Conservation (phyloP, 1,140 invertebrate genomes). For the Drosophila athabasca region DNA sequence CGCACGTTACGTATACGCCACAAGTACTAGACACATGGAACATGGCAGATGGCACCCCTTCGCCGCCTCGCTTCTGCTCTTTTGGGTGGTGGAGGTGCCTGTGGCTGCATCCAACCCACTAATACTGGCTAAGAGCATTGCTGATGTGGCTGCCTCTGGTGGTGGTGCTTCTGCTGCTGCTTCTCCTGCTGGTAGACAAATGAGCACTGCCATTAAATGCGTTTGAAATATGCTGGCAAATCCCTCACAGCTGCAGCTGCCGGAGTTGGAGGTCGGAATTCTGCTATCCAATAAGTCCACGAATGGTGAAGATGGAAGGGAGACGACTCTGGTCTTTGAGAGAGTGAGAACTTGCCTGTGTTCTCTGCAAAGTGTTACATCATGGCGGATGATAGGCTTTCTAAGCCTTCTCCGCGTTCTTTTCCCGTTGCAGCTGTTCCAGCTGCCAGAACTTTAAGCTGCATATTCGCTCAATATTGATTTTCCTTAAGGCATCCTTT, state of each 20-base stretch:
- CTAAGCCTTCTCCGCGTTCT: too few species aligned
- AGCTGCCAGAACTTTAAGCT: too few species aligned
- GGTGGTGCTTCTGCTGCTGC: slow-evolving; percentile 4
- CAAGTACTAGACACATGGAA: slow-evolving; percentile 26
- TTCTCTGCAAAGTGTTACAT: slow-evolving; percentile 41
- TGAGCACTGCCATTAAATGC: slow-evolving; percentile 74
- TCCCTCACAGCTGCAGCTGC: slow-evolving; percentile 54
- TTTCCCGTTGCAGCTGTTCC: too few species aligned
- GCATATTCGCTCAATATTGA: too few species aligned
- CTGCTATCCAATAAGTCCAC: slow-evolving; percentile 61
- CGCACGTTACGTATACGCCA: slow-evolving; percentile 67
- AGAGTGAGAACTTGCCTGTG: neutral
- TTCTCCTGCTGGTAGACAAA: slow-evolving; percentile 69
- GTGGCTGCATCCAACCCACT: slow-evolving; percentile 43
- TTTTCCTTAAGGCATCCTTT: slow-evolving; percentile 9
- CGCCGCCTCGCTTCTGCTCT: slow-evolving; percentile 13
- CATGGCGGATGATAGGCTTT: slow-evolving; percentile 23
- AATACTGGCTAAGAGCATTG: slow-evolving; percentile 35
- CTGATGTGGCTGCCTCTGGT: slow-evolving; percentile 13
- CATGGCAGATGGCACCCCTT: neutral
- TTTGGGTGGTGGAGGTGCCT: slow-evolving; percentile 29
- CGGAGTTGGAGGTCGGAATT: slow-evolving; percentile 9
- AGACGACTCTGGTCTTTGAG: slow-evolving; percentile 25
- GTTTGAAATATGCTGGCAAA: slow-evolving; percentile 78
- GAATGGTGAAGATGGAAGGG: slow-evolving; percentile 34